Percentiles rank a stretch among this genome's conserved stretches.
phyloP scores from a whole-genome alignment of 2,797 vertebrate species.

The Scarus forsteni region DNA sequence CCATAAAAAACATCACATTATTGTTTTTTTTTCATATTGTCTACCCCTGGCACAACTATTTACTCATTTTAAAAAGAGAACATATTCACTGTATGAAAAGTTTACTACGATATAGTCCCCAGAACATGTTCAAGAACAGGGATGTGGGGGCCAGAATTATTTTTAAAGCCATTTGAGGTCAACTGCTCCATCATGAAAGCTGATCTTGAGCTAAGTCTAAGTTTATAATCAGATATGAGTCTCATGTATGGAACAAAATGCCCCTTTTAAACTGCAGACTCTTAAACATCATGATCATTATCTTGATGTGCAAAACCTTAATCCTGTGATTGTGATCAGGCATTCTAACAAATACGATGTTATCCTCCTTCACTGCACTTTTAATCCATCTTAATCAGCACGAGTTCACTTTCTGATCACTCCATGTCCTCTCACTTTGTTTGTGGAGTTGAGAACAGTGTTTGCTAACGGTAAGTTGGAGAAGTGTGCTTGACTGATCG shows the following conservation, averaged over 20 bases:
- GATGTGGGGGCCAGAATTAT: no score
- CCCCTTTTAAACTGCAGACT: constrained; percentile 50
- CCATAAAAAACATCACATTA: no score
- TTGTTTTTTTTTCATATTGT: no score
- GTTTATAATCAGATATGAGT: neutral
- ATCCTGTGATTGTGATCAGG: constrained; percentile 8
- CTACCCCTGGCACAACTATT: no score
- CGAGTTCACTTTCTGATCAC: constrained; percentile 44
- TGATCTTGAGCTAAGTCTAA: neutral
- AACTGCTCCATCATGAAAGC: neutral
- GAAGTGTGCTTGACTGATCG: constrained; percentile 16
- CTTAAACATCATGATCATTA: constrained; percentile 17
- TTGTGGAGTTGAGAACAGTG: constrained; percentile 45
- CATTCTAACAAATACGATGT: constrained; percentile 9
- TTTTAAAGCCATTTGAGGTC: neutral
- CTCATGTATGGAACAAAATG: constrained; percentile 28
- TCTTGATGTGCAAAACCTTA: neutral
- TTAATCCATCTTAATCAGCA: constrained; percentile 31
- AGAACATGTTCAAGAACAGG: no score
- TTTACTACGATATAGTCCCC: no score
- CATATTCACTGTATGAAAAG: no score
- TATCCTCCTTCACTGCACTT: constrained; percentile 34
- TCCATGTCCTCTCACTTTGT: constrained; percentile 57
- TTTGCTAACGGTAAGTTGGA: constrained; percentile 66
- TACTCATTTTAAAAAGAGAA: no score